Evolutionary conservation across 1,140 invertebrate species (phyloP).

Genomic region (Rhagoletis zephyria): DNA sequence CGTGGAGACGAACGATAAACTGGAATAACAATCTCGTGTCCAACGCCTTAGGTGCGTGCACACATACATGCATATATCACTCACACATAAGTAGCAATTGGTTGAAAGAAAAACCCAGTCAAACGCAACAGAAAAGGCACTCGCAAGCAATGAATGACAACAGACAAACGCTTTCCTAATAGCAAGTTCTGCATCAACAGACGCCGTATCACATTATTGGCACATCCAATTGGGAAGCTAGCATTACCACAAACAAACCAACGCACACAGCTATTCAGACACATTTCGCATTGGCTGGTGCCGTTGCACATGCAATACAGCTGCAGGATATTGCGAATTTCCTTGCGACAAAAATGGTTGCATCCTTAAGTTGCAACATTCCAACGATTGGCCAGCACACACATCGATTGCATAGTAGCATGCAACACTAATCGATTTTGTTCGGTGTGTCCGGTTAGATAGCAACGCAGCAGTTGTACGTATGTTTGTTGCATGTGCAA

Average conservation of each 20-base stretch:
- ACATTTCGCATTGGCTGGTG: neutral
- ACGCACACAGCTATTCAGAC: neutral
- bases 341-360: conserved; percentile 41
- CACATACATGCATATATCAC: neutral
- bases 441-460: neutral
- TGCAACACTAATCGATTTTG: conserved; percentile 42
- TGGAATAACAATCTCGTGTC: neutral
- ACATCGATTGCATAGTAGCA: neutral
- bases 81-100: too few relatives aligned
- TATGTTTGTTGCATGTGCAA: neutral
- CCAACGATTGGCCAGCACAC: neutral
- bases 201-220: neutral
- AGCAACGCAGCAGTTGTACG: neutral
- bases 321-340: conserved; percentile 33
- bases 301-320: neutral
- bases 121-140: too few relatives aligned
- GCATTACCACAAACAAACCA: neutral
- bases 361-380: conserved; percentile 13
- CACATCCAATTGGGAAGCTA: neutral
- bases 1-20: neutral
- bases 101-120: too few relatives aligned
- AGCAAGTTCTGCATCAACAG: conserved; percentile 8
- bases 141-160: too few relatives aligned
- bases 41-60: neutral
- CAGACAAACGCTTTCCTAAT: neutral